Percentiles rank a stretch among this genome's conserved stretches.
Conservation (phyloP, 2,888 invertebrate genomes). For the Muscina levida region DNA sequence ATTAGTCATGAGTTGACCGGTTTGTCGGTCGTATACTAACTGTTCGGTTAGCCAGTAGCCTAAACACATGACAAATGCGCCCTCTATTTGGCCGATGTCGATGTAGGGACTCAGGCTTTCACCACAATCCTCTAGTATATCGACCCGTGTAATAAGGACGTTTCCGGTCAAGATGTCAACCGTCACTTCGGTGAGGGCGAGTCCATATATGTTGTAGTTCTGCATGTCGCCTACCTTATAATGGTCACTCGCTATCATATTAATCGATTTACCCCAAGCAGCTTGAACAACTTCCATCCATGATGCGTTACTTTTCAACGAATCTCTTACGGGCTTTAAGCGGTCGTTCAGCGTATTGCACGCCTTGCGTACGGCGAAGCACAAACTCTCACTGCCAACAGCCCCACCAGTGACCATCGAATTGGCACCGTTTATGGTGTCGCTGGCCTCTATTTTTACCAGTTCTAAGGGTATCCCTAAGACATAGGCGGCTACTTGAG, state of each 20-base stretch:
- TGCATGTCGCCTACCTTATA: constrained; percentile 81
- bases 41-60: constrained; percentile 89
- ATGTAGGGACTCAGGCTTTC: constrained; percentile 85
- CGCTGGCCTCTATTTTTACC: constrained; percentile 84
- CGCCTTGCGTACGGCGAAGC: constrained; percentile 82
- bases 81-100: constrained; percentile 88
- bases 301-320: constrained; percentile 67
- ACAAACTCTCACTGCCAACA: constrained; percentile 84
- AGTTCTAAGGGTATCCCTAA: constrained; percentile 85
- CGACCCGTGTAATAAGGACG: constrained; percentile 84
- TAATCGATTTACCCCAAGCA: constrained; percentile 81
- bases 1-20: constrained; percentile 85
- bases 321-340: constrained; percentile 81
- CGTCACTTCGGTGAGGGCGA: constrained; percentile 85
- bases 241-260: constrained; percentile 83
- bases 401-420: constrained; percentile 85
- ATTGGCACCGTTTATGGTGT: constrained; percentile 85
- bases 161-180: constrained; percentile 90
- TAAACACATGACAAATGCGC: constrained; percentile 87
- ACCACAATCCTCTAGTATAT: constrained; percentile 87
- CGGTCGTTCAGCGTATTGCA: constrained; percentile 83
- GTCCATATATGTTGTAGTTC: constrained; percentile 84
- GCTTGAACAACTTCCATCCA: constrained; percentile 83
- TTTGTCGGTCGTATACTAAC: constrained; percentile 82
- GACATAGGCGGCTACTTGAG: constrained; percentile 87